Evolutionary conservation across 2,888 invertebrate genomes (phyloP).

Genomic region (Ethmia dodecea): DNA sequence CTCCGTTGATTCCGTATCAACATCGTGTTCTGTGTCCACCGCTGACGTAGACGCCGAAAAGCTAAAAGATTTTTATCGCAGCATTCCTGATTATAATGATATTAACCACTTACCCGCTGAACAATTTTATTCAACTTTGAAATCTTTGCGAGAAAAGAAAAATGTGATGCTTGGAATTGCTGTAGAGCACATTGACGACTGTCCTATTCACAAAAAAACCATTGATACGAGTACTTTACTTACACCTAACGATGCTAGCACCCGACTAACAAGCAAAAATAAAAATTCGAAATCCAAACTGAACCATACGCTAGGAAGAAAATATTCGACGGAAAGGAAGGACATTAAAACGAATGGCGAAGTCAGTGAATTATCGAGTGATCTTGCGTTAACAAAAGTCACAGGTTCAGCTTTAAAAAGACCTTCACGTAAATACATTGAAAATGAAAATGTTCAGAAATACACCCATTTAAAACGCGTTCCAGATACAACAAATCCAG

Average conservation of each 20-base stretch:
- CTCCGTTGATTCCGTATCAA: constrained; percentile 53
- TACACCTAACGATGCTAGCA: constrained; percentile 22
- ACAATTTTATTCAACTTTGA: constrained; percentile 85
- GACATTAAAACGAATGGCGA: constrained; percentile 2
- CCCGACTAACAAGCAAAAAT: constrained; percentile 13
- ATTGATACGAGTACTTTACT: constrained; percentile 23
- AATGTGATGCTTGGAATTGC: constrained; percentile 62
- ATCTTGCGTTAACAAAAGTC: constrained; percentile 15
- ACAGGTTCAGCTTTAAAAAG: constrained; percentile 27
- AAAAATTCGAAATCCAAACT: constrained; percentile 24
- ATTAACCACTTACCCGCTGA: constrained; percentile 85
- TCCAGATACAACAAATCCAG: constrained; percentile 29
- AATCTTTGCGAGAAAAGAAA: constrained; percentile 81
- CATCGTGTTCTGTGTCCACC: constrained; percentile 39
- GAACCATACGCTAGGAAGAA: constrained; percentile 23
- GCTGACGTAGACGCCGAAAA: constrained; percentile 72
- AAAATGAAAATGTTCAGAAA: constrained; percentile 21
- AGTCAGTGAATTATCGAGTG: constrained; percentile 14
- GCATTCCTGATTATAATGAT: constrained; percentile 88
- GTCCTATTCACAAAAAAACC: constrained; percentile 28
- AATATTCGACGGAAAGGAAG: constrained; percentile 28
- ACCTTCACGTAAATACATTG: constrained; percentile 25
- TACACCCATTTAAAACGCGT: constrained; percentile 32
- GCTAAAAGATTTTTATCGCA: constrained; percentile 84
- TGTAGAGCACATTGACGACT: constrained; percentile 48